Conservation (phyloP, 2,888 invertebrate species). For the Eristalis arbustorum region DNA sequence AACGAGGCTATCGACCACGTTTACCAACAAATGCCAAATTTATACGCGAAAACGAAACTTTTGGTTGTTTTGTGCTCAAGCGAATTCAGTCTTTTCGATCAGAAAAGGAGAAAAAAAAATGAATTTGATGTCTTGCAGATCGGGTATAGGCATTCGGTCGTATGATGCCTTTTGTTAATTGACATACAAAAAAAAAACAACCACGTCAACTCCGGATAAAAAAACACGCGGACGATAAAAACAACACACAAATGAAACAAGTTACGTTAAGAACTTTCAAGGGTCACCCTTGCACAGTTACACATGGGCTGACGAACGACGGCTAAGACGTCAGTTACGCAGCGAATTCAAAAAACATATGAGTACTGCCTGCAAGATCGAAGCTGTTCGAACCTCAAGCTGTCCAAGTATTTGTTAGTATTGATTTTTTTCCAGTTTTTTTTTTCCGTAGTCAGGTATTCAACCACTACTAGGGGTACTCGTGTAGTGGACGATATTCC, state of each 20-base stretch:
- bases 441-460: conserved; percentile 10
- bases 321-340: conserved; percentile 9
- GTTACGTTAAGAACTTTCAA: neutral
- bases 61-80: neutral
- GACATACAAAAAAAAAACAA: neutral
- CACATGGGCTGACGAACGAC: neutral
- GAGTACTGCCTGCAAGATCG: neutral
- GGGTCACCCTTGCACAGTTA: conserved; percentile 5
- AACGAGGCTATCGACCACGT: neutral
- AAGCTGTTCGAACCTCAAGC: neutral
- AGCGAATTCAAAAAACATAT: conserved; percentile 38
- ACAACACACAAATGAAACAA: neutral
- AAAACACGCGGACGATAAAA: neutral
- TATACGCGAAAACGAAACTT: neutral
- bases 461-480: neutral
- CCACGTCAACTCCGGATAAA: neutral
- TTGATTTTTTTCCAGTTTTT: conserved; percentile 1
- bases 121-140: neutral
- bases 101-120: neutral
- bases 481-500: conserved; percentile 5
- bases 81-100: neutral
- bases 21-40: neutral
- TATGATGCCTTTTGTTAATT: neutral
- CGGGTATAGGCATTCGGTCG: neutral
- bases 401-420: neutral